phyloP scores from a whole-genome alignment of 2,888 invertebrate species.

The Hemithea aestivaria region DNA sequence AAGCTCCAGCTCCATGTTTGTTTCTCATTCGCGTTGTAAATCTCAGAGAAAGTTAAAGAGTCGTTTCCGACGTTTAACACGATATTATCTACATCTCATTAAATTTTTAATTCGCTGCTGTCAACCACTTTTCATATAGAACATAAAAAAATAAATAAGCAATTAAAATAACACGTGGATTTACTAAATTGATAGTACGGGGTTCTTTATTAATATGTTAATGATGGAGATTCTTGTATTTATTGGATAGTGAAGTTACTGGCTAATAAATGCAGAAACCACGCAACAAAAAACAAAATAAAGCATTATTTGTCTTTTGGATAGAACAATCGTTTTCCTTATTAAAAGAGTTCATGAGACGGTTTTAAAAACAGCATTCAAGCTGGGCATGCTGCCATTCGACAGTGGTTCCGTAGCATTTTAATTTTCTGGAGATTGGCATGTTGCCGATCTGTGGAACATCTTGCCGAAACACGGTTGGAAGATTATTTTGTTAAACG shows the following conservation, averaged over 20 bases:
- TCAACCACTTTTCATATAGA: slow-evolving; percentile 2
- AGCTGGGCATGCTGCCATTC: too few species aligned
- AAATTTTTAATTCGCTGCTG: slow-evolving; percentile 13
- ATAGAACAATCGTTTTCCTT: too few species aligned
- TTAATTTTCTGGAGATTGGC: too few species aligned
- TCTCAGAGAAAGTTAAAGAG: slow-evolving; percentile 12
- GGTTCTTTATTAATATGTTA: slow-evolving; percentile 1
- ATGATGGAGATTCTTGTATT: background rate
- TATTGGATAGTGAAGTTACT: background rate
- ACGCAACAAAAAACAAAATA: too few species aligned
- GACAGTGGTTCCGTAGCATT: too few species aligned
- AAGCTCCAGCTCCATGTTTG: background rate
- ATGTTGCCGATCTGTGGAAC: too few species aligned
- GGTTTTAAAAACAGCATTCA: too few species aligned
- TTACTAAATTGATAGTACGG: slow-evolving; percentile 4
- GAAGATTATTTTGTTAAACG: too few species aligned
- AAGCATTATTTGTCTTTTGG: too few species aligned
- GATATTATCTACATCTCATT: slow-evolving; percentile 11
- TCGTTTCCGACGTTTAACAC: slow-evolving; percentile 12
- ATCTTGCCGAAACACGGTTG: too few species aligned
- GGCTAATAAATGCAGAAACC: too few species aligned
- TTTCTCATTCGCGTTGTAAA: slow-evolving; percentile 6
- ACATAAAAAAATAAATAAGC: slow-evolving; percentile 8
- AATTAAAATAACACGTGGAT: slow-evolving; percentile 3
- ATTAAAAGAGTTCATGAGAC: too few species aligned